phyloP scores from a whole-genome alignment of 2,797 vertebrate genomes.

The Phalanger gymnotis region DNA sequence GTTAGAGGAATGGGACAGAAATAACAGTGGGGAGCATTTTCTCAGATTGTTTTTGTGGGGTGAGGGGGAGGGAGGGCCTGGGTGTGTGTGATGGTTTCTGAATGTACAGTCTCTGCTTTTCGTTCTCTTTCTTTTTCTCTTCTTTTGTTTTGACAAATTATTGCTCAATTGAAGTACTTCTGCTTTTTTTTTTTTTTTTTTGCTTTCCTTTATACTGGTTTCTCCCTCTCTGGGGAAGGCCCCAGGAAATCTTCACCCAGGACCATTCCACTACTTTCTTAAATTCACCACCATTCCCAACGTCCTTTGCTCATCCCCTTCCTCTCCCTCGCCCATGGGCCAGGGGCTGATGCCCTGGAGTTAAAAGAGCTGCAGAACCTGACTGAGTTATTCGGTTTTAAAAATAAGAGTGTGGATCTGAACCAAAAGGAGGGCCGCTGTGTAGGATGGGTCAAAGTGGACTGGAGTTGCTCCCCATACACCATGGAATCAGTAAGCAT shows the following conservation, averaged over 20 bases:
- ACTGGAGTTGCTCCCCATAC: background rate
- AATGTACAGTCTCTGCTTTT: background rate
- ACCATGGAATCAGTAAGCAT: constrained; percentile 14
- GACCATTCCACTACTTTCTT: background rate
- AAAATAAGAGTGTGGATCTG: constrained; percentile 1
- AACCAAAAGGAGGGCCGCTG: constrained; percentile 16
- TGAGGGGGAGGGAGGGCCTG: background rate
- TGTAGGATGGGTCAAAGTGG: background rate
- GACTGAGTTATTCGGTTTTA: constrained; percentile 26
- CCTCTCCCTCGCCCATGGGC: constrained; percentile 33
- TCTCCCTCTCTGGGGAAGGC: background rate
- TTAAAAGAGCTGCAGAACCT: constrained; percentile 42
- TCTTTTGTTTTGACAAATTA: background rate
- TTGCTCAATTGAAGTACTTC: background rate
- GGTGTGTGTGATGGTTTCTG: background rate
- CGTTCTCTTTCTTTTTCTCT: constrained; percentile 41
- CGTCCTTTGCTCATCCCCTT: constrained; percentile 24
- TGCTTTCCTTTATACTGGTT: background rate
- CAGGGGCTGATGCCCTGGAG: background rate
- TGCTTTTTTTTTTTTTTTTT: background rate
- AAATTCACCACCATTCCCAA: constrained; percentile 12
- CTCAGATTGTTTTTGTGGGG: background rate
- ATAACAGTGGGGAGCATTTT: background rate
- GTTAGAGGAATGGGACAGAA: background rate
- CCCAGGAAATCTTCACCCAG: background rate